phyloP scores from a whole-genome alignment of 2,113 vertebrate species.

The Sciurus niger region DNA sequence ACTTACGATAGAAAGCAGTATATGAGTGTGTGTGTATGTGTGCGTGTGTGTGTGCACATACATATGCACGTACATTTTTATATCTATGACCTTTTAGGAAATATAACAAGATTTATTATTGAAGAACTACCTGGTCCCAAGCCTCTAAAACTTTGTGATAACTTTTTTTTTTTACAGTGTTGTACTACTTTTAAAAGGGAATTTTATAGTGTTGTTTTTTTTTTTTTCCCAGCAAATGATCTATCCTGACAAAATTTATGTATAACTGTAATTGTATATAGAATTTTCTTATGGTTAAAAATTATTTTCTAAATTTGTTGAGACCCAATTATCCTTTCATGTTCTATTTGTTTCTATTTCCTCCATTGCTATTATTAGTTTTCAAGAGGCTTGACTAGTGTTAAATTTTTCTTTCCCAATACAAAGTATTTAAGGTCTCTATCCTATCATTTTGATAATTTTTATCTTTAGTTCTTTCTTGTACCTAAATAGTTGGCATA shows the following conservation, averaged over 20 bases:
- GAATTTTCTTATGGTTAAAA: background rate
- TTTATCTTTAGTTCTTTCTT: slow-evolving; percentile 25
- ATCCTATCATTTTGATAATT: background rate
- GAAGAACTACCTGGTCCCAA: background rate
- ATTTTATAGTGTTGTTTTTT: background rate
- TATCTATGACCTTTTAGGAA: background rate
- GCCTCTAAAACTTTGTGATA: background rate
- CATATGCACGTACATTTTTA: background rate
- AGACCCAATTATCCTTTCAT: background rate
- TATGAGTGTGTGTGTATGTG: background rate
- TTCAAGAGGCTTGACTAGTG: background rate
- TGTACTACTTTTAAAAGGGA: background rate
- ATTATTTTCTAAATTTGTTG: background rate
- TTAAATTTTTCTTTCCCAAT: slow-evolving; percentile 45
- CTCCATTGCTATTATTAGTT: background rate
- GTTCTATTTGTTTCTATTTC: slow-evolving; percentile 20
- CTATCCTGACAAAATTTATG: slow-evolving; percentile 51
- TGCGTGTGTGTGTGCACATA: background rate
- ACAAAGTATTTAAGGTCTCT: background rate
- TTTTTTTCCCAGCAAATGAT: background rate
- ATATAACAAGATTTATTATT: slow-evolving; percentile 28
- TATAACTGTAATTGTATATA: background rate
- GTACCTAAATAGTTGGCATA: background rate
- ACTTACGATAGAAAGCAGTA: background rate
- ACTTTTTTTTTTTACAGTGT: background rate